phyloP scores from a whole-genome alignment of 2,888 invertebrate species.

The Agrotis ipsilon region DNA sequence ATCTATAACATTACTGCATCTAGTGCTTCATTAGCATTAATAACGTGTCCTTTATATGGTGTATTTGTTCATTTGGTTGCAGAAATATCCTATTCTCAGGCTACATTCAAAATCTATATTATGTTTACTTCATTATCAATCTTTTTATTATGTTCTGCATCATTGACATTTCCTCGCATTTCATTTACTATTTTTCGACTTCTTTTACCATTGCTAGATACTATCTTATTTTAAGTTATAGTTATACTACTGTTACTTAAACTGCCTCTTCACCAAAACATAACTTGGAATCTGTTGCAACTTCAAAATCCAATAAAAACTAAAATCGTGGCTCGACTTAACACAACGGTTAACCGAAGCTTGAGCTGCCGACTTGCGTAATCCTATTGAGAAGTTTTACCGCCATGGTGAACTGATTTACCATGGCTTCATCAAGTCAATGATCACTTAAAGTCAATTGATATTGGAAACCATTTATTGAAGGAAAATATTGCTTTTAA shows the following conservation, averaged over 20 bases:
- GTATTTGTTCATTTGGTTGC: neutral
- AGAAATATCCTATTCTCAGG: neutral
- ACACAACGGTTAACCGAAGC: constrained; percentile 43
- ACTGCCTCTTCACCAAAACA: neutral
- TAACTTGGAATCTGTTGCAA: constrained; percentile 46
- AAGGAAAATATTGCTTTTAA: constrained; percentile 25
- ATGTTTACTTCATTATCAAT: neutral
- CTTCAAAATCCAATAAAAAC: constrained; percentile 49
- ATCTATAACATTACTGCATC: neutral
- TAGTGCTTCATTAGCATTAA: constrained; percentile 14
- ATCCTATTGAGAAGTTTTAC: constrained; percentile 63
- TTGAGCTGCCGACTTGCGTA: constrained; percentile 56
- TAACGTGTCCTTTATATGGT: constrained; percentile 2
- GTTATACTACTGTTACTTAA: too few species aligned
- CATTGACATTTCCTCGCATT: neutral
- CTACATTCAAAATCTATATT: neutral
- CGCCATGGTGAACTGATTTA: constrained; percentile 65
- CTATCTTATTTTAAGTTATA: too few species aligned
- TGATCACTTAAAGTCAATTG: constrained; percentile 59
- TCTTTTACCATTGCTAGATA: neutral
- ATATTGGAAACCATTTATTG: constrained; percentile 51
- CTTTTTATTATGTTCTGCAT: neutral
- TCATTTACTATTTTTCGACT: neutral
- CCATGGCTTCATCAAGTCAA: constrained; percentile 63
- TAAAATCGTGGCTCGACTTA: constrained; percentile 50